phyloP scores from a whole-genome alignment of 2,888 invertebrate genomes.

The Strigamia crassipes region DNA sequence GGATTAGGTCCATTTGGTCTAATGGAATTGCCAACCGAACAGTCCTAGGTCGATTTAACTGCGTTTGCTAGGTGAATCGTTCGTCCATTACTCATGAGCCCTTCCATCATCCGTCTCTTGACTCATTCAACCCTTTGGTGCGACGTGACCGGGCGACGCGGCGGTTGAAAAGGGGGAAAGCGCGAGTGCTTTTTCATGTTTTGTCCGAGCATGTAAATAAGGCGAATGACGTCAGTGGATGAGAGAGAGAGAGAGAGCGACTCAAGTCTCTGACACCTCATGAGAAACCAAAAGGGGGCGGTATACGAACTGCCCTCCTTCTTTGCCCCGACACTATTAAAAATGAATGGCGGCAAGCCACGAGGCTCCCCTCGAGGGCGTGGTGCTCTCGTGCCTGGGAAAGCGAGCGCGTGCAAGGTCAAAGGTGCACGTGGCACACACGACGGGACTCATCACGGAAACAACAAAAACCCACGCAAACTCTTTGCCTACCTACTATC shows the following conservation, averaged over 20 bases:
- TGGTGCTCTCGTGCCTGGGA: conserved; percentile 42
- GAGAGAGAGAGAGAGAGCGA: not conserved
- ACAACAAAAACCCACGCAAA: conserved; percentile 32
- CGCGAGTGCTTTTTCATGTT: conserved; percentile 40
- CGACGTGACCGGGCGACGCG: conserved; percentile 35
- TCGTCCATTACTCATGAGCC: conserved; percentile 42
- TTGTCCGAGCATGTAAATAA: conserved; percentile 42
- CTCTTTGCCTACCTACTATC: not conserved
- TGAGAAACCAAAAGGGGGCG: conserved; percentile 29
- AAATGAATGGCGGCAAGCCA: conserved; percentile 42
- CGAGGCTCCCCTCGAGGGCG: conserved; percentile 42
- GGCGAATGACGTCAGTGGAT: conserved; percentile 35
- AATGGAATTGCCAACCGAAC: conserved; percentile 33
- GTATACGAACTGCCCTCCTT: conserved; percentile 42
- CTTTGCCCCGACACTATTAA: conserved; percentile 42
- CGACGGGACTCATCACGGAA: conserved; percentile 39
- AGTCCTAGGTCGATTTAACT: conserved; percentile 21
- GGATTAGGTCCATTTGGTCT: conserved; percentile 35
- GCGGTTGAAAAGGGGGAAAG: conserved; percentile 26
- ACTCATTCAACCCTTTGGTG: conserved; percentile 42
- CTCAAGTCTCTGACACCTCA: conserved; percentile 17
- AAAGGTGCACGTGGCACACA: conserved; percentile 33
- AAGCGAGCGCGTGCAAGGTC: conserved; percentile 39
- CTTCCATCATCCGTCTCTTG: conserved; percentile 42
- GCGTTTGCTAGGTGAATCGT: conserved; percentile 32